Conservation (phyloP, 2,888 invertebrate genomes). For the Octodonta nipae region DNA sequence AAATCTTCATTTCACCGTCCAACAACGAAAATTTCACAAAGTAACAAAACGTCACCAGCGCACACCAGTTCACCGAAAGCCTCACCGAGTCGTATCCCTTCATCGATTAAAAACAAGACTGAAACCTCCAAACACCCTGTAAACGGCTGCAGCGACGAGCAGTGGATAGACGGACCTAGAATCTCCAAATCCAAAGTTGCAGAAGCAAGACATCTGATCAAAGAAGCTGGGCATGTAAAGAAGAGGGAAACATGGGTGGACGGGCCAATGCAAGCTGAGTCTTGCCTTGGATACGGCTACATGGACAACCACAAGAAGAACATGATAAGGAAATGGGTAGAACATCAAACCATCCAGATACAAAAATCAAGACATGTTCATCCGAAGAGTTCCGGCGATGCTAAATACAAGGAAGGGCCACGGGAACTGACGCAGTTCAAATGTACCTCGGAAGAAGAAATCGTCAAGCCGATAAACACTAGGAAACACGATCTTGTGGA, state of each 20-base stretch:
- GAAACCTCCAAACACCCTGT: slow-evolving; percentile 33
- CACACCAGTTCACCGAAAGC: slow-evolving; percentile 41
- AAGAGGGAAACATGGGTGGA: slow-evolving; percentile 91
- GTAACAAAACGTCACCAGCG: slow-evolving; percentile 40
- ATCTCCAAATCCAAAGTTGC: slow-evolving; percentile 60
- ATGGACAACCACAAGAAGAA: slow-evolving; percentile 87
- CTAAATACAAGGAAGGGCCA: slow-evolving; percentile 30
- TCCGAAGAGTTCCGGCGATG: slow-evolving; percentile 7
- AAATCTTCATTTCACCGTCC: too few relatives aligned
- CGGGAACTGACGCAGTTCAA: slow-evolving; percentile 52
- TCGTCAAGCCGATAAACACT: slow-evolving; percentile 35
- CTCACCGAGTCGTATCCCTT: slow-evolving; percentile 40
- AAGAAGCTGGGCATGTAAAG: slow-evolving; percentile 61
- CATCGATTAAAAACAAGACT: slow-evolving; percentile 41
- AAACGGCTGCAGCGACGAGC: slow-evolving; percentile 62
- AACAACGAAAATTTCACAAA: slow-evolving; percentile 34
- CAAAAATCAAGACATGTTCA: slow-evolving; percentile 43
- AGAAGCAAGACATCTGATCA: slow-evolving; percentile 65
- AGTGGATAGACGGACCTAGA: slow-evolving; percentile 93
- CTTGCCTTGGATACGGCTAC: slow-evolving; percentile 59
- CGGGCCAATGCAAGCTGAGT: slow-evolving; percentile 66
- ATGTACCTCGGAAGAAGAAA: slow-evolving; percentile 39
- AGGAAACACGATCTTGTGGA: slow-evolving; percentile 44
- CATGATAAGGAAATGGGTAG: slow-evolving; percentile 88
- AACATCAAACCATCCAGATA: slow-evolving; percentile 76